phyloP scores from a whole-genome alignment of 1,140 invertebrate genomes.

The Drosophila neocordata region DNA sequence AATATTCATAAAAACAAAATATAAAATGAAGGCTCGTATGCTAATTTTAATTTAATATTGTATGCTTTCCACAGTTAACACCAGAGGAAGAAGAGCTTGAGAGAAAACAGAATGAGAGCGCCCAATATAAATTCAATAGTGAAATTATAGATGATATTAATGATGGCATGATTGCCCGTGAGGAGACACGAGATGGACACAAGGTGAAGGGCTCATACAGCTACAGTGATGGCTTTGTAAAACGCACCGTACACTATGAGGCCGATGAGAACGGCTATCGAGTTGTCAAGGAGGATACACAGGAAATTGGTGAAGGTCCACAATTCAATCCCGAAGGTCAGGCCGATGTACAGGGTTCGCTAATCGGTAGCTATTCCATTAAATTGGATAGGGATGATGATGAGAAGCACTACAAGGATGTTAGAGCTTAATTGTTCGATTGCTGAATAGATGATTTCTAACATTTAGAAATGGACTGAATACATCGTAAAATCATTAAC shows the following conservation, averaged over 20 bases:
- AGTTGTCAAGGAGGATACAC: conserved; percentile 83
- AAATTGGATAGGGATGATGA: conserved; percentile 60
- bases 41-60: not conserved
- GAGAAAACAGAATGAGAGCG: conserved; percentile 61
- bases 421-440: conserved; percentile 32
- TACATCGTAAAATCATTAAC: conserved; percentile 55
- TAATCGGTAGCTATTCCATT: conserved; percentile 81
- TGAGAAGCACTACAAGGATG: conserved; percentile 70
- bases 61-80: conserved; percentile 18
- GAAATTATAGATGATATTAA: conserved; percentile 84
- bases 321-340: conserved; percentile 82
- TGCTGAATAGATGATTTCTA: conserved; percentile 57
- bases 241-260: conserved; percentile 84
- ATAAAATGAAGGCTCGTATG: not conserved
- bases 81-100: conserved; percentile 51
- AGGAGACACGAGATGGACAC: conserved; percentile 84
- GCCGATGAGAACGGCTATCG: conserved; percentile 86
- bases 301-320: conserved; percentile 84
- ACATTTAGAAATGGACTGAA: conserved; percentile 82
- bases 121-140: conserved; percentile 83
- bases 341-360: conserved; percentile 83
- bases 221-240: conserved; percentile 85
- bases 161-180: conserved; percentile 83
- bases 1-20: not conserved
- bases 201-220: conserved; percentile 84